Evolutionary conservation across 2,113 vertebrate genomes (phyloP), one percentile per base, ranked within the genome.

Genomic region (Ursus arctos): DNA sequence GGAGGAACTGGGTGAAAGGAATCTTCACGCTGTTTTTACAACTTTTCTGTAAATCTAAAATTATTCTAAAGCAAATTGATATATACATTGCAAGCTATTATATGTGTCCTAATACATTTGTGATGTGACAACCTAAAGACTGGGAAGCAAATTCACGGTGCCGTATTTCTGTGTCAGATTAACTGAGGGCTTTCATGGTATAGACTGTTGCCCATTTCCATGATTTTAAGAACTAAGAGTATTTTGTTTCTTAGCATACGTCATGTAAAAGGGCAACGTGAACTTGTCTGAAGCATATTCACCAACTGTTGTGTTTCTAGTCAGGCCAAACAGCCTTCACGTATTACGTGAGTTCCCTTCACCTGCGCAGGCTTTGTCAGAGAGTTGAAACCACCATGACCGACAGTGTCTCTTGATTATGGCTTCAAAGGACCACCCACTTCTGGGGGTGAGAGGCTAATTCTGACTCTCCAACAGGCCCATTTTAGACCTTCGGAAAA

Each of bases 351-450:
- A 86, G 79, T 22, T 83, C 55, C 3, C 10, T 91, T 98, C 86
- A 97, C 89, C 93, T 96, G 76, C 47, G 10, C 36, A 51, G 22
- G 2, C 61, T 97, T 96, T 95, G 95, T 89, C 85, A 69, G 89
- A 96, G 69, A 51, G 9, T 53, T 82, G 63, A 97, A 91, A 94
- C 33, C 95, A 88, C 79, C 91, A 97, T 69, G 93, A 89, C 43
- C 31, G 26, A 33, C 89, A 89, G 19, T 57, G 74, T 92, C 67
- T 31, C 36, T 97, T 97, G 97, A 96, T 97, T 98, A 82, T 89
- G 96, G 98, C 97, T 98, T 98, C 74, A 86, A 98, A 98, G 92
- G 98, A 98, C 98, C 98, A 99, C 98, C 97, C 98, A 99, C 98
- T 98, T 98, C 96, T 98, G 94, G 43, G 51, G 59, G 63, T 94